phyloP scores from a whole-genome alignment of 2,797 vertebrate species.

The Hydrophis major region DNA sequence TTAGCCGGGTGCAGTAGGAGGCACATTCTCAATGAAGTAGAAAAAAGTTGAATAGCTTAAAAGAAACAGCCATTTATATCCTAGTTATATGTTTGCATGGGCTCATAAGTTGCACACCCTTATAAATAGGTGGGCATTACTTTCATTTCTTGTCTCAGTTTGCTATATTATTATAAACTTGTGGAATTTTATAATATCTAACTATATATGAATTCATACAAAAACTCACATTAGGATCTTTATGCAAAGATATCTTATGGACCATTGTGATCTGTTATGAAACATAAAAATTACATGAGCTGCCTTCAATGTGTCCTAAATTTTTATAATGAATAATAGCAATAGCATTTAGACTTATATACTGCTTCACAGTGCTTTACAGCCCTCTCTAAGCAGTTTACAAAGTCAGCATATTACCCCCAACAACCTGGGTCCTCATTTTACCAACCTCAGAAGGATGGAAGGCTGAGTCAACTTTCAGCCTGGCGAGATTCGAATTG shows the following conservation, averaged over 20 bases:
- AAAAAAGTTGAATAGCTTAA: slow-evolving; percentile 28
- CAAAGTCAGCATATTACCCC: neutral
- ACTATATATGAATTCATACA: neutral
- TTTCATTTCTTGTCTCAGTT: neutral
- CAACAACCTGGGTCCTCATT: neutral
- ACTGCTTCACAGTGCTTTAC: neutral
- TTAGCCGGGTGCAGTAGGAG: slow-evolving; percentile 20
- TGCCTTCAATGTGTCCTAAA: neutral
- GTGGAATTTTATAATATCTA: neutral
- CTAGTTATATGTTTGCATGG: neutral
- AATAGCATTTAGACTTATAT: neutral
- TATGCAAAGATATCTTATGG: neutral
- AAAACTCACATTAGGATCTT: neutral
- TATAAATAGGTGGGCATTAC: neutral
- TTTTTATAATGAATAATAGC: neutral
- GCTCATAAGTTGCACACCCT: neutral
- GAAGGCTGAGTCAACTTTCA: no score
- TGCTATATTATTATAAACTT: neutral
- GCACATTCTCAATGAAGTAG: slow-evolving; percentile 55
- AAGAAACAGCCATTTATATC: slow-evolving; percentile 10
- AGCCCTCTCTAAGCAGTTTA: neutral
- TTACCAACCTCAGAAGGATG: no score
- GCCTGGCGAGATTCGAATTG: no score
- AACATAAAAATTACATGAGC: neutral
- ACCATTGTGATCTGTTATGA: neutral